Conservation (phyloP, 2,888 invertebrate genomes). For the Cerceris rybyensis region DNA sequence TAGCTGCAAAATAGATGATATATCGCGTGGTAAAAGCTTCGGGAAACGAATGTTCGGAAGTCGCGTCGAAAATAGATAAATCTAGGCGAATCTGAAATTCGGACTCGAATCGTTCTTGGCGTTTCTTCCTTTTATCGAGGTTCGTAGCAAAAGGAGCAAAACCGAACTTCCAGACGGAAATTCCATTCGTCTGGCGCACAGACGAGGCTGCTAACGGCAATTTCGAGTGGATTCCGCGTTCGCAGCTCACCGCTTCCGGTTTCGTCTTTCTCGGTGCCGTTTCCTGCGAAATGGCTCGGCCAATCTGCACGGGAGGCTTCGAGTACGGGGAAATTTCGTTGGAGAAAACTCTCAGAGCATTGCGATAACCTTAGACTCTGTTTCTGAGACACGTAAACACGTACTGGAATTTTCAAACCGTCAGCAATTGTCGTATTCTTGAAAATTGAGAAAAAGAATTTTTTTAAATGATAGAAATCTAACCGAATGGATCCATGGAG, state of each 20-base stretch:
- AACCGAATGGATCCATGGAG: no score
- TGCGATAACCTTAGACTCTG: conserved; percentile 28
- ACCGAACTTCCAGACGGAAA: conserved; percentile 50
- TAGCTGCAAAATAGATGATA: neutral
- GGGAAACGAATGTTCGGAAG: neutral
- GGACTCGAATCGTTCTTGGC: neutral
- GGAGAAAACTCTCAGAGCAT: conserved; percentile 14
- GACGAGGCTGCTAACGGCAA: conserved; percentile 50
- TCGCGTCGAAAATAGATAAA: neutral
- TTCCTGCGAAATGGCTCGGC: conserved; percentile 37
- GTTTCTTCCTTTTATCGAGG: conserved; percentile 6
- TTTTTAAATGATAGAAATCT: no score
- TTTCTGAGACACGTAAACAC: neutral
- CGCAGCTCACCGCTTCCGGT: conserved; percentile 55
- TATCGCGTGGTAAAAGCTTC: neutral
- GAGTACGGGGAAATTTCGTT: conserved; percentile 40
- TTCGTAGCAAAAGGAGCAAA: conserved; percentile 36
- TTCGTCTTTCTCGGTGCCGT: conserved; percentile 50
- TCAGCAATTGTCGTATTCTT: no score
- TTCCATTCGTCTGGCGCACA: conserved; percentile 50
- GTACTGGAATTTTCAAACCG: neutral
- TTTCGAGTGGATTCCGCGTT: conserved; percentile 55
- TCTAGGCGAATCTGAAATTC: neutral
- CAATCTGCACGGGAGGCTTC: conserved; percentile 29
- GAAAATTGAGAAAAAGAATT: no score